Evolutionary conservation across 2,888 invertebrate genomes (phyloP).

Genomic region (Eulithis testata): DNA sequence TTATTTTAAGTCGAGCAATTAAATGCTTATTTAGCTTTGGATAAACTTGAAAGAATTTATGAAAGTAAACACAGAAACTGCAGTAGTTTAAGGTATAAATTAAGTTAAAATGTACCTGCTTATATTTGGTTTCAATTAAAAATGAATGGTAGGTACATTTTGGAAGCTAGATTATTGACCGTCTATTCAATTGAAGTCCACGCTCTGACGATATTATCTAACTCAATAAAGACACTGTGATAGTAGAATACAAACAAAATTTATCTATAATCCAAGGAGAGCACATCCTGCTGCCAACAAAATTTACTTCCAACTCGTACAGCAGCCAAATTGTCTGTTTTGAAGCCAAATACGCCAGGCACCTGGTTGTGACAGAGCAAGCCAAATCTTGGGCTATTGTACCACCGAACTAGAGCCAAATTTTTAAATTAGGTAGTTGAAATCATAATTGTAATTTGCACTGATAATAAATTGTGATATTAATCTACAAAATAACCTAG

Average conservation of each 20-base stretch:
- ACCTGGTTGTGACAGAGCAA: slow-evolving; percentile 57
- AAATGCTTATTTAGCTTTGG: slow-evolving; percentile 38
- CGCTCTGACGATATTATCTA: not conserved
- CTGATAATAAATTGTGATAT: not conserved
- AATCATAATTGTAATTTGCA: not conserved
- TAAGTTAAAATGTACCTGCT: not conserved
- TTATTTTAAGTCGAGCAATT: slow-evolving; percentile 50
- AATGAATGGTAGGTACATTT: no score
- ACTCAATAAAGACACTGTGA: slow-evolving; percentile 6
- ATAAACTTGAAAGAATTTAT: slow-evolving; percentile 31
- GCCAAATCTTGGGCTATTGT: slow-evolving; percentile 52
- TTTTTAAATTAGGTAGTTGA: slow-evolving; percentile 58
- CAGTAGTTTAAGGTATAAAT: not conserved
- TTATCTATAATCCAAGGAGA: slow-evolving; percentile 16
- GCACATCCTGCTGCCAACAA: slow-evolving; percentile 53
- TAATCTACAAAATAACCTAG: no score
- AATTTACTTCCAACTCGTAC: slow-evolving; percentile 44
- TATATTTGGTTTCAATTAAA: no score
- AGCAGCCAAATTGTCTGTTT: slow-evolving; percentile 60
- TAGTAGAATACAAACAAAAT: slow-evolving; percentile 16
- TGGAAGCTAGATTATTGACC: no score
- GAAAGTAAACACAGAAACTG: slow-evolving; percentile 12
- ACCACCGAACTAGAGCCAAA: slow-evolving; percentile 56
- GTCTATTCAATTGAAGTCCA: no score
- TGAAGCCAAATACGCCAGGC: slow-evolving; percentile 60